Percentiles rank a stretch among this genome's conserved stretches.
Evolutionary conservation across 2,888 invertebrate species (phyloP).

Genomic region (Drosophila cracens): DNA sequence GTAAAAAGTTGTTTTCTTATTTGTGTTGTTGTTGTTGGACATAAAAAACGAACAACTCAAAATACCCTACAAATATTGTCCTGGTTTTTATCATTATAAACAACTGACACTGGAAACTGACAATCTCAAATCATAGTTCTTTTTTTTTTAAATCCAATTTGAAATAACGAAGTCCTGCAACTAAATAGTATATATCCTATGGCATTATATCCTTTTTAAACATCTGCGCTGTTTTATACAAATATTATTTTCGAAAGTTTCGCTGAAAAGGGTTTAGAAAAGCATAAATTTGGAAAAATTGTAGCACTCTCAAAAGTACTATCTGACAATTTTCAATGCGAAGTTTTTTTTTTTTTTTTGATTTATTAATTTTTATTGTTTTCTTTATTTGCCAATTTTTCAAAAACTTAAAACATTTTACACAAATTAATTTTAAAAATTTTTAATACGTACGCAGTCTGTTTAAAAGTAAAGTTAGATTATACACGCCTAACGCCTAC

Average conservation of each 20-base stretch:
- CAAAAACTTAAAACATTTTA: conserved; percentile 80
- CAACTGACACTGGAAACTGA: conserved; percentile 43
- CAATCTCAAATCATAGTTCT: background rate
- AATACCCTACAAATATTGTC: conserved; percentile 9
- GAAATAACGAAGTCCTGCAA: conserved; percentile 7
- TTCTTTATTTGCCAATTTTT: conserved; percentile 80
- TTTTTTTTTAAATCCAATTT: background rate
- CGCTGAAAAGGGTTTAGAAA: conserved; percentile 59
- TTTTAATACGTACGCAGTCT: conserved; percentile 80
- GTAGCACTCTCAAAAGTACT: conserved; percentile 10
- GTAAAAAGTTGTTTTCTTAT: conserved; percentile 19
- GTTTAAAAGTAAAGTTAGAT: conserved; percentile 79
- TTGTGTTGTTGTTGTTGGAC: conserved; percentile 5
- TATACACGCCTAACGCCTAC: conserved; percentile 76
- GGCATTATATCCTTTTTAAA: conserved; percentile 49
- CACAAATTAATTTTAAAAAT: conserved; percentile 78
- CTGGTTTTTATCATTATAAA: conserved; percentile 2
- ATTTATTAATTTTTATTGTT: conserved; percentile 79
- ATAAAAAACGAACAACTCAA: conserved; percentile 13
- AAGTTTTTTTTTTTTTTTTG: conserved; percentile 54
- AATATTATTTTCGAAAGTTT: conserved; percentile 24
- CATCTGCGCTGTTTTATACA: conserved; percentile 57
- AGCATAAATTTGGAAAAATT: conserved; percentile 60
- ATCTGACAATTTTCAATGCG: conserved; percentile 50
- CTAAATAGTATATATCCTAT: conserved; percentile 12